phyloP scores from a whole-genome alignment of 2,113 vertebrate species.

The Budorcas taxicolor region DNA sequence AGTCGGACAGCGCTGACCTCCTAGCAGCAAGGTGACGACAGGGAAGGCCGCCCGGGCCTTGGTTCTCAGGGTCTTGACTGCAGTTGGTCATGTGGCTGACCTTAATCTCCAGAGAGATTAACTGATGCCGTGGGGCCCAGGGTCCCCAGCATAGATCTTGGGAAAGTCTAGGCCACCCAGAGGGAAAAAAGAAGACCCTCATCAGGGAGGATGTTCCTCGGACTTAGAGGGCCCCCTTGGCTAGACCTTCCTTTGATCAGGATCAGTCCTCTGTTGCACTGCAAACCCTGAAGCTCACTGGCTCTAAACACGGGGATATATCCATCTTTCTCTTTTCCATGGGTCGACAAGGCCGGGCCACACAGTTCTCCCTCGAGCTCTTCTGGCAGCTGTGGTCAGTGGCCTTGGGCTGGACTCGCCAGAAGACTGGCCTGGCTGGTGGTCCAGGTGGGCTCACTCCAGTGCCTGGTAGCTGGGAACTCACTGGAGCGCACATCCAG shows the following conservation, averaged over 20 bases:
- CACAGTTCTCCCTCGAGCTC: not conserved
- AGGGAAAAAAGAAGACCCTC: not conserved
- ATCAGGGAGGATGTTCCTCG: not conserved
- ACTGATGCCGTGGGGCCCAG: not conserved
- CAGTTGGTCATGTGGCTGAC: not conserved
- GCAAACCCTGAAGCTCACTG: no score
- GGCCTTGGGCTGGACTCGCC: not conserved
- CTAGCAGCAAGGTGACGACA: rapidly evolving
- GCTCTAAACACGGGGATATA: not conserved
- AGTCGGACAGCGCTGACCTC: not conserved
- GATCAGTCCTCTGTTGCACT: rapidly evolving
- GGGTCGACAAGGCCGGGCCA: rapidly evolving
- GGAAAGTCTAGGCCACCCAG: not conserved
- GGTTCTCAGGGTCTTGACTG: not conserved
- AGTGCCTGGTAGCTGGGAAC: not conserved
- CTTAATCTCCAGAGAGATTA: not conserved
- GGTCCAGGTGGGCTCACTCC: not conserved
- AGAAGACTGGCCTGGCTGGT: not conserved
- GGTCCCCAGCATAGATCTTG: not conserved
- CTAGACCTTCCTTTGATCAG: not conserved
- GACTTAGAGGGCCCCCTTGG: not conserved
- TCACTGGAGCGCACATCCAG: rapidly evolving
- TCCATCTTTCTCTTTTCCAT: not conserved
- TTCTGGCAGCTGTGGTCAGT: not conserved
- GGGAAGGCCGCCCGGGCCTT: not conserved